Base-by-base conservation (phyloP, 2,797 vertebrate genomes). In the Chromis chromis region DNA sequence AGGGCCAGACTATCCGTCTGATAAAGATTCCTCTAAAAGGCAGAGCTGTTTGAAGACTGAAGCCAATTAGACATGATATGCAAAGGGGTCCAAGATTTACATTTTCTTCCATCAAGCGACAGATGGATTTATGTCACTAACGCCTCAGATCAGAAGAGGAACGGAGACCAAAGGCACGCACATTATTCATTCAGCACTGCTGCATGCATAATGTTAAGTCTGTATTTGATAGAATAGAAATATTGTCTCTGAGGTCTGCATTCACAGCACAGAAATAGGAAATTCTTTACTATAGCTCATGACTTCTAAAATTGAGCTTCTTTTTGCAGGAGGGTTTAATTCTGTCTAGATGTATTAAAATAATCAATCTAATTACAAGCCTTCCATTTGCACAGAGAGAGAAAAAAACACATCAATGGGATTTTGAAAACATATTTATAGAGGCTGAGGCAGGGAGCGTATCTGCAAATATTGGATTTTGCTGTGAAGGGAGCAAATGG, bases 81-180 rank as follows among this genome's bases (percentile, higher is more conserved):
- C 79, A 88, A 91, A 91, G 78, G 57, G 76, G 62, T 79, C 76
- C 33, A 74, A 86, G 82, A 93, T 93, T 93, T 93, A 92, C 88
- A 92, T 93, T 92, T 93, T 88, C 78, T 87, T 83, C 86, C 82
- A 90, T 91, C 85, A 89, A 89, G 90, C 79, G 63, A 92, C 91
- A 86, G 89, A 93, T 90, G 90, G 90, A 92, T 94, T 93, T 92
- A 91, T 92, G 91, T 92, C 90, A 91, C 76, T 77, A 88, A 86
- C 39, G 50, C 71, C 77, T 82, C 69, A 85, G 76, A 93, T 94
- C 88, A 92, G 81, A 91, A 79, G 82, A 87, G 86, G 79, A 86
- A 80, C 36, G 25, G 83, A 87, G 87, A 93, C 87, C 87, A 90
- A 92, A 93, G 86, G 70, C 86, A 81, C 4, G 55, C 70, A 79